A percentile compares a stretch with the other conserved stretches of the same genome.
phyloP scores from a whole-genome alignment of 2,888 invertebrate genomes.

The Melanophora roralis region DNA sequence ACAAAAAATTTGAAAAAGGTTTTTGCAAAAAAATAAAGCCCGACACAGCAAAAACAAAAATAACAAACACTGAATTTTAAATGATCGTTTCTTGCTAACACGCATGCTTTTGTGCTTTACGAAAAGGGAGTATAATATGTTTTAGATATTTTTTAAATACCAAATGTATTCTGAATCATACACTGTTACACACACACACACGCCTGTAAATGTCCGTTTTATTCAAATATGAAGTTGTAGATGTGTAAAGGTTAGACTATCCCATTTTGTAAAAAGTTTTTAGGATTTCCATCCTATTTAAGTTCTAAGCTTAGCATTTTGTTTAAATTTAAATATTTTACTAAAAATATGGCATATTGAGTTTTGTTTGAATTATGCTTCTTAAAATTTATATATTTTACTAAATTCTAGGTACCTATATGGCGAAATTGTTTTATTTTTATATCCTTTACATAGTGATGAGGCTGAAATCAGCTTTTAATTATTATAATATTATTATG shows the following conservation, averaged over 20 bases:
- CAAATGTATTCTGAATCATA: conserved; percentile 5
- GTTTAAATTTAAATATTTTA: not conserved
- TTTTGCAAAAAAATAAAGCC: conserved; percentile 29
- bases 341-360: too few relatives aligned
- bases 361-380: too few relatives aligned
- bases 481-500: too few relatives aligned
- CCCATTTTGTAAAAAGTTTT: not conserved
- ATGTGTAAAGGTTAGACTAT: not conserved
- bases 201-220: not conserved
- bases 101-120: conserved; percentile 44
- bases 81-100: conserved; percentile 17
- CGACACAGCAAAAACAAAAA: not conserved
- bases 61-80: conserved; percentile 11
- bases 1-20: conserved; percentile 24
- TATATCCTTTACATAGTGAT: too few relatives aligned
- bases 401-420: too few relatives aligned
- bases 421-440: too few relatives aligned
- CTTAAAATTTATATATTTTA: too few relatives aligned
- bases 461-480: too few relatives aligned
- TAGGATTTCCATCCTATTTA: too few relatives aligned
- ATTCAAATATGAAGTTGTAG: not conserved
- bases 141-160: not conserved
- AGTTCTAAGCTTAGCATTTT: not conserved
- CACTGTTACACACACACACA: conserved; percentile 18
- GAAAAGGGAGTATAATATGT: conserved; percentile 41